Base-by-base conservation (phyloP, 2,113 vertebrate species). In the Zosterops pallidus region DNA sequence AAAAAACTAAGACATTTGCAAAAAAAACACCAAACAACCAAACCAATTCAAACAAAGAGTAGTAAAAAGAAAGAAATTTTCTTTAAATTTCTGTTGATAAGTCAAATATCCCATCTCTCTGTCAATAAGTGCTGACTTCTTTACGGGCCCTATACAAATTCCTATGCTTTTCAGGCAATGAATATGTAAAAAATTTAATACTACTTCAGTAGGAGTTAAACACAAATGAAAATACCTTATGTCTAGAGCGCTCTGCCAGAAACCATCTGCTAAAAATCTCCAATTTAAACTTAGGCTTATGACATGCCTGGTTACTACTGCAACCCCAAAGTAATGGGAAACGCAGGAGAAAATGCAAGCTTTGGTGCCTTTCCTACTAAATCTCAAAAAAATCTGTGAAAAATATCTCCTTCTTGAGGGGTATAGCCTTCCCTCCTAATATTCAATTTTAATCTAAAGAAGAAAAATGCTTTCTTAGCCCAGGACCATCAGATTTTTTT, bases 241-340 rank as follows among this genome's bases (percentile, higher is more conserved):
- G 68, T 52, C 37, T 89, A 60, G 60, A 93, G 60, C 41, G 41
- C 64, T 89, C 44, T 71, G 80, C 64, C 90, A 90, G 89, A 93
- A 94, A 86, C 81, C 68, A 94, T 83, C 92, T 96, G 86, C 81
- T 93, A 88, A 81, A 95, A 86, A 55, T 67, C 63, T 57, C 23
- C 4, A 2, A 15, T 77, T 94, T 89, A 79, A 91, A 83, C 47
- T 74, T 63, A 63, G 60, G 64, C 25, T 82, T 89, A 8, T 28
- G 56, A 88, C 50, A 81, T 50, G 56, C 68, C 76, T 78, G 72
- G 86, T 93, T 94, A 85, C 83, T 91, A 84, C 67, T 79, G 70
- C 41, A 89, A 71, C 57, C 55, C 42, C 44, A 41, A 62, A 85
- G 79, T 86, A 92, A 86, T 62, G 59, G 44, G 33, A 59, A 94